Percentiles rank a stretch among this genome's conserved stretches.
Conservation (phyloP, 2,113 vertebrate species). For the Mus musculus region DNA sequence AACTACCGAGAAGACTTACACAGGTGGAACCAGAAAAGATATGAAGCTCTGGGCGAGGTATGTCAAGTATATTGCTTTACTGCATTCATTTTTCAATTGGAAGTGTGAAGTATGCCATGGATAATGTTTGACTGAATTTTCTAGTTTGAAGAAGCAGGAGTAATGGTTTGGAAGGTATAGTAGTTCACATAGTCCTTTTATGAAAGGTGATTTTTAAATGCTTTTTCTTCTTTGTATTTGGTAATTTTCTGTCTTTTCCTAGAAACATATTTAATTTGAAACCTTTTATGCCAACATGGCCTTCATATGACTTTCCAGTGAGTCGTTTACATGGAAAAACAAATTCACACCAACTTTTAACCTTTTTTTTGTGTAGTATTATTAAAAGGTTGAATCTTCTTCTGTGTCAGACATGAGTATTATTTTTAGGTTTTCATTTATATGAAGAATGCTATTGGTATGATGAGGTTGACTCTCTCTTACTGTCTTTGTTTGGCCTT, state of each 20-base stretch:
- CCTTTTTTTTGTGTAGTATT: not conserved
- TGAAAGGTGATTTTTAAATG: not conserved
- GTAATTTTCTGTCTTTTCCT: constrained; percentile 21
- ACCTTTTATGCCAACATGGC: not conserved
- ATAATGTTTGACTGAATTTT: not conserved
- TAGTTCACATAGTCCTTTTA: not conserved
- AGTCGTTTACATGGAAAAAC: constrained; percentile 37
- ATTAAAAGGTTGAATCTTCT: constrained; percentile 20
- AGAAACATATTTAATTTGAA: constrained; percentile 40
- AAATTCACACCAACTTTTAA: constrained; percentile 38
- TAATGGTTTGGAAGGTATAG: constrained; percentile 25
- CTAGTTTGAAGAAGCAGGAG: not conserved
- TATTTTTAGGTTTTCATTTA: constrained; percentile 34
- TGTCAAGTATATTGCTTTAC: not conserved
- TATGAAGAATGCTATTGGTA: constrained; percentile 17
- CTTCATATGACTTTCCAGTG: not conserved
- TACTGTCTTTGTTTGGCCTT: not conserved
- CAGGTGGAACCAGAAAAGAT: constrained; percentile 99
- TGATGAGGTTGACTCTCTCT: not conserved
- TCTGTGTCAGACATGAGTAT: not conserved
- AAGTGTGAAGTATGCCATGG: constrained; percentile 91
- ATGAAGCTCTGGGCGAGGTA: constrained; percentile 99
- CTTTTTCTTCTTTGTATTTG: not conserved
- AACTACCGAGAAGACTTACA: constrained; percentile 98
- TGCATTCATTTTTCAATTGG: not conserved